phyloP scores from a whole-genome alignment of 1,140 invertebrate species.

The Anadara kagoshimensis region DNA sequence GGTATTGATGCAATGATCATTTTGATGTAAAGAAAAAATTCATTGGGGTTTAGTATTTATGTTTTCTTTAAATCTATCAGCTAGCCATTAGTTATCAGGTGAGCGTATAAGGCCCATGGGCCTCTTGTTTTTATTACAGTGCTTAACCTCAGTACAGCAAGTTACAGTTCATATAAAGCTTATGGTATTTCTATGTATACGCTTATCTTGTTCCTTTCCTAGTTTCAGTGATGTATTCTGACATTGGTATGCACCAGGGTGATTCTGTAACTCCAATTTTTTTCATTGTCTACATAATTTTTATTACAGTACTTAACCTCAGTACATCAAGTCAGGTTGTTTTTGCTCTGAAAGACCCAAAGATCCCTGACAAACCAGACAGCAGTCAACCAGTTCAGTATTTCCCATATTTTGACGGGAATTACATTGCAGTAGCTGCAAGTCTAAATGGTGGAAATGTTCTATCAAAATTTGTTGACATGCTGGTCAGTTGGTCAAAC shows the following conservation, averaged over 20 bases:
- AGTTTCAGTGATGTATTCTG: no score
- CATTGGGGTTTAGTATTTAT: no score
- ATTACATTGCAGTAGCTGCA: conserved; percentile 87
- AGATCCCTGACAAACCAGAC: conserved; percentile 26
- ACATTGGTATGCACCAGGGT: background rate
- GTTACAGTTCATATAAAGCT: no score
- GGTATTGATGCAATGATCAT: no score
- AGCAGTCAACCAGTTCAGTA: conserved; percentile 78
- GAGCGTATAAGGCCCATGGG: no score
- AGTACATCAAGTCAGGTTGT: conserved; percentile 91
- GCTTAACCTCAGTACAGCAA: no score
- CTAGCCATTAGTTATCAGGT: no score
- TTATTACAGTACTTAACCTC: conserved; percentile 85
- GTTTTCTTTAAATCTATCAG: no score
- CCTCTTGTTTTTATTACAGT: no score
- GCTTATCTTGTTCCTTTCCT: no score
- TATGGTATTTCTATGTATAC: no score
- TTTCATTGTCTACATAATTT: background rate
- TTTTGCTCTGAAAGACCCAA: conserved; percentile 77
- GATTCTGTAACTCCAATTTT: background rate
- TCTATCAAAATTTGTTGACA: conserved; percentile 87
- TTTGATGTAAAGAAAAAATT: no score
- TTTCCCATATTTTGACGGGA: conserved; percentile 86
- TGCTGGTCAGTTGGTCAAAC: conserved; percentile 87
- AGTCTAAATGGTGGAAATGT: conserved; percentile 92